phyloP scores from a whole-genome alignment of 2,113 vertebrate genomes.

The Nanorana parkeri region DNA sequence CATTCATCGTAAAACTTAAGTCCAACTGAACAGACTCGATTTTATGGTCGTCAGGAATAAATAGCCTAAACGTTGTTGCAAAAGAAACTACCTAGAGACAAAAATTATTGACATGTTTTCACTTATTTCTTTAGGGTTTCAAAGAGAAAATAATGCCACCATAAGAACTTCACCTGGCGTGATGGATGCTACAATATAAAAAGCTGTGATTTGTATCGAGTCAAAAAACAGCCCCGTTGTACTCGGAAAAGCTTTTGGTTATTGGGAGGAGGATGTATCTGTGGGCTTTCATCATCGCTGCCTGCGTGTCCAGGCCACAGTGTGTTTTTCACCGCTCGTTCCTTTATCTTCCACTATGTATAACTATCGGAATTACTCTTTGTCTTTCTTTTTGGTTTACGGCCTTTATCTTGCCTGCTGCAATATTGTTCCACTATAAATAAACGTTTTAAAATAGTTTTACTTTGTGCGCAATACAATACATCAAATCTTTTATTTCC shows the following conservation, averaged over 20 bases:
- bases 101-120: constrained; percentile 50
- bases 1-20: constrained; percentile 26
- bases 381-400: constrained; percentile 49
- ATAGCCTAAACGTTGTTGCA: constrained; percentile 27
- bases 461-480: constrained; percentile 13
- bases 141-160: constrained; percentile 45
- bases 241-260: constrained; percentile 12
- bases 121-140: constrained; percentile 55
- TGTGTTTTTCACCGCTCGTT: constrained; percentile 8
- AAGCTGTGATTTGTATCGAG: constrained; percentile 43
- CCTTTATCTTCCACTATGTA: constrained; percentile 45
- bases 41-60: constrained; percentile 39
- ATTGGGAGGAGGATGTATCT: constrained; percentile 19
- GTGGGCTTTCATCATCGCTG: constrained; percentile 37
- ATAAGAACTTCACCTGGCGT: constrained; percentile 40
- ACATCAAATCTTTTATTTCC: constrained; percentile 40
- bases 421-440: constrained; percentile 51
- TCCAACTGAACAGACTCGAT: constrained; percentile 22
- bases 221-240: not conserved
- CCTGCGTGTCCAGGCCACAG: constrained; percentile 14
- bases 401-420: constrained; percentile 48
- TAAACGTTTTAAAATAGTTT: constrained; percentile 53
- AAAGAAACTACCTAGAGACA: constrained; percentile 35
- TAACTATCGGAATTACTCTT: constrained; percentile 48
- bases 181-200: constrained; percentile 50